Percentiles rank a stretch among this genome's conserved stretches.
Conservation (phyloP, 2,113 vertebrate species). For the Lepisosteus oculatus region DNA sequence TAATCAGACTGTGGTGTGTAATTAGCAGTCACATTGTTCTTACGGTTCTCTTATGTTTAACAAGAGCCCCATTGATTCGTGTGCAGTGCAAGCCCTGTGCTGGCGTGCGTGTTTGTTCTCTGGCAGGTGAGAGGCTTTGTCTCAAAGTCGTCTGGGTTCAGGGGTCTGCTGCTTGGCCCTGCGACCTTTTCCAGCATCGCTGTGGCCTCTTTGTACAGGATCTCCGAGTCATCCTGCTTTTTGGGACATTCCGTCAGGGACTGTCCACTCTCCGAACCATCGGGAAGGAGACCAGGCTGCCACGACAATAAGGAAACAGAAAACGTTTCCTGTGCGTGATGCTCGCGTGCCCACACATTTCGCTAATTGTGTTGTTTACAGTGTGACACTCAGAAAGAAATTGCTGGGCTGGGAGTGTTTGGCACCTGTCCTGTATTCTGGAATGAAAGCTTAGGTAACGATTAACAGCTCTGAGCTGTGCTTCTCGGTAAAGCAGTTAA, state of each 20-base stretch:
- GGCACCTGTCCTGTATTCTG: too few relatives aligned
- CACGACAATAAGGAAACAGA: not conserved
- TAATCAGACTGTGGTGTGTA: constrained; percentile 9
- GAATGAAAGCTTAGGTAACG: too few relatives aligned
- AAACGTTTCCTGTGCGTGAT: not conserved
- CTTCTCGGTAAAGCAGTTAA: too few relatives aligned
- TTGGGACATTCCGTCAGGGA: not conserved
- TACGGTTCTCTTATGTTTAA: not conserved
- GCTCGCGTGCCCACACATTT: not conserved
- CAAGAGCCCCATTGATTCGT: constrained; percentile 24
- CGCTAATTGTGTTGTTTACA: not conserved
- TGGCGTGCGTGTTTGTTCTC: not conserved
- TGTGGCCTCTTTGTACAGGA: not conserved
- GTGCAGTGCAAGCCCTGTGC: not conserved
- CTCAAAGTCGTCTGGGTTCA: too few relatives aligned
- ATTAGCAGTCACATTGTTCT: constrained; percentile 23
- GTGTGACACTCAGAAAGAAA: not conserved
- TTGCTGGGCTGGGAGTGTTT: not conserved
- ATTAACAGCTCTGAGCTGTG: too few relatives aligned
- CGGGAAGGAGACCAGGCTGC: too few relatives aligned
- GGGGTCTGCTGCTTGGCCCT: too few relatives aligned
- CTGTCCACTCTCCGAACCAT: too few relatives aligned
- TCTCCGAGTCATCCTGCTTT: not conserved
- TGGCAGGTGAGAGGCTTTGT: too few relatives aligned
- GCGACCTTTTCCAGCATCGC: not conserved